Conservation (phyloP, 2,113 vertebrate genomes). For the Eulemur macaco region DNA sequence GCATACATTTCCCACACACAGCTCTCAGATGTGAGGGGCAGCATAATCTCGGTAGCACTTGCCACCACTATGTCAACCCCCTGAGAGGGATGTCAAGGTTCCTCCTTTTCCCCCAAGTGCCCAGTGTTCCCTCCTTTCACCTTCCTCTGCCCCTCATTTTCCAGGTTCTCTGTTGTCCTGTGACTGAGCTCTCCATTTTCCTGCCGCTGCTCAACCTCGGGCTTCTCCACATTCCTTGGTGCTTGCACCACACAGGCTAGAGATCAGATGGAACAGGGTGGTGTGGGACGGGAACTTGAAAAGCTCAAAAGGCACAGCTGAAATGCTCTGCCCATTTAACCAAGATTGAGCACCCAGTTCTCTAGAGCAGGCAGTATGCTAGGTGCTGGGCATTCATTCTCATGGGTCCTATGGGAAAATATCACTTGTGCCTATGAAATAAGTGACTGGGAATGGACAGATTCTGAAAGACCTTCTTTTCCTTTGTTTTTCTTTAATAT, state of each 20-base stretch:
- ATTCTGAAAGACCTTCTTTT: no score
- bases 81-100: neutral
- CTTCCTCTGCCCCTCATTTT: no score
- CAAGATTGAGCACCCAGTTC: fast-evolving
- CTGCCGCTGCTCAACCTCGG: neutral
- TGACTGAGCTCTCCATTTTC: no score
- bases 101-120: neutral
- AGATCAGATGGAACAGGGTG: neutral
- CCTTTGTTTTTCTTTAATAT: neutral
- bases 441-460: no score
- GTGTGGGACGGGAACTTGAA: neutral
- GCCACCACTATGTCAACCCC: neutral
- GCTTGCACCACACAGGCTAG: neutral
- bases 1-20: fast-evolving
- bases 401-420: neutral
- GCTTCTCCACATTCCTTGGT: neutral
- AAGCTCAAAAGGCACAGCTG: neutral
- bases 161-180: no score
- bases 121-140: neutral
- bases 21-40: neutral
- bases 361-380: neutral
- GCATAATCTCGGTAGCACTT: neutral
- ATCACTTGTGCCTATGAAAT: neutral
- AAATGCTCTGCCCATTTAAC: neutral
- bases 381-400: no score